These are phyloP conservation scores for Protaetia brevitarsis DNA, from an alignment of 1,140 invertebrate genomes.

Conservation along the genomic window DNA sequence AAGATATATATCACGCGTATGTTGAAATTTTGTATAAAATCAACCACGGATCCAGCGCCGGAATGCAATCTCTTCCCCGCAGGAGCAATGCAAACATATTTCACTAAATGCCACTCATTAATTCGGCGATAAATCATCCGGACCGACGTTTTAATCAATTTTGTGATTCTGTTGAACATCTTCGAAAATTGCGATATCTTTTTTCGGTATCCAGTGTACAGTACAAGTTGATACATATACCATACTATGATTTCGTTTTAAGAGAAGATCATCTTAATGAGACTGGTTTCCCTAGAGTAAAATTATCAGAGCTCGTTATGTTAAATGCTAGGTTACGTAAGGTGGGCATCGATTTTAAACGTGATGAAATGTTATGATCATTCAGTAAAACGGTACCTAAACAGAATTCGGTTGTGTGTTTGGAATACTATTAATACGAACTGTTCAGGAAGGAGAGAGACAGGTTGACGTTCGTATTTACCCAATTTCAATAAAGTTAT, in stretches of 20 bases:
- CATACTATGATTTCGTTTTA: neutral
- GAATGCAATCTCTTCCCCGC: neutral
- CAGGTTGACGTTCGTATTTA: too few relatives aligned
- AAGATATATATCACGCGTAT: constrained; percentile 8
- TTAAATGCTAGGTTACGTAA: neutral
- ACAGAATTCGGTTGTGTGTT: too few relatives aligned
- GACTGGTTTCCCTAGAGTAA: neutral
- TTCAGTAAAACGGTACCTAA: neutral
- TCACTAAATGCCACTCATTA: constrained; percentile 5
- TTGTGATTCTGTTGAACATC: neutral
- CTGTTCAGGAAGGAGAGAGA: too few relatives aligned
- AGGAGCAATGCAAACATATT: neutral
- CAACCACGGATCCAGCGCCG: neutral
- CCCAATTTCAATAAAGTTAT: too few relatives aligned
- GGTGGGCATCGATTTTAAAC: neutral
- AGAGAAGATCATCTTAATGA: neutral
- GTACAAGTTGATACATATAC: neutral
- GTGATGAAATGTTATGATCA: neutral
- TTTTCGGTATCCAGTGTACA: neutral
- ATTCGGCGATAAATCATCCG: neutral
- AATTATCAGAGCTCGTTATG: constrained; percentile 2
- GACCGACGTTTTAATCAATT: neutral
- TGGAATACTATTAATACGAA: too few relatives aligned
- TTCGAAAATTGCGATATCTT: neutral
- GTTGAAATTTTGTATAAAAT: neutral